Base-by-base conservation (phyloP, 2,797 vertebrate species). In the Myotis myotis region DNA sequence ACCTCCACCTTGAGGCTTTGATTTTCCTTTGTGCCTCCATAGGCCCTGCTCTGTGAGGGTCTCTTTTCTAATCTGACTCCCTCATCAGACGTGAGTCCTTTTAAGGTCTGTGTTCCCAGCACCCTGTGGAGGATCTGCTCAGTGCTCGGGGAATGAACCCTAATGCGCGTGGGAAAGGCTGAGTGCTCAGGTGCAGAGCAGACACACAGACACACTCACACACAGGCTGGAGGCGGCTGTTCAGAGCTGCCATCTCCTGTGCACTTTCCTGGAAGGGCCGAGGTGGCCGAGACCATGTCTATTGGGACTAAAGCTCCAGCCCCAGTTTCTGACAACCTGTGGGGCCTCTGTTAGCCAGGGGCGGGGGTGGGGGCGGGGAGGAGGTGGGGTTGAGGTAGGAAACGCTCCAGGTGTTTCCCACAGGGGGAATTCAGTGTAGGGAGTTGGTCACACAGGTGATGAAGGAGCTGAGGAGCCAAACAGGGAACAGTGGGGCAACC, bases 311-410 rank as follows among this genome's bases (percentile, higher is more conserved):
- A 51, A 53, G 51, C 25, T 85, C 64, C 28, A 68, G 28, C 11
- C 36, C n/a, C 19, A 49, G 19, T 9, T 83, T 36, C 55, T 89
- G 33, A 16, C 19, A 81, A 78, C 12, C 38, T 0, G 2, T 23
- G 89, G 28, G 66, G 20, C 23, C n/a, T 68, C 51, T 49, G 15
- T 51, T 87, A 44, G 6, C 57, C 47, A 68, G 60, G 7, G 49
- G 36, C 8, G 11, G 8, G 1, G 62, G 2, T 2, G 12, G 62
- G 30, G 5, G 15, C 7, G 5, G 20, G 0, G 2, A n/a, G 23
- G 33, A 51, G 71, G 28, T 0, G 5, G 20, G 0, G 2, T n/a
- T 23, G 33, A 51, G 71, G 28, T 0, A 47, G 28, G 60, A 92
- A 53, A 33, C 0, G 11, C 3, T 20, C 23, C 7, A 68, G 16